Evolutionary conservation across 30 jellyfish, hydroid and myxozoan species (phyloP).

Genomic region (Hydra vulgaris): DNA sequence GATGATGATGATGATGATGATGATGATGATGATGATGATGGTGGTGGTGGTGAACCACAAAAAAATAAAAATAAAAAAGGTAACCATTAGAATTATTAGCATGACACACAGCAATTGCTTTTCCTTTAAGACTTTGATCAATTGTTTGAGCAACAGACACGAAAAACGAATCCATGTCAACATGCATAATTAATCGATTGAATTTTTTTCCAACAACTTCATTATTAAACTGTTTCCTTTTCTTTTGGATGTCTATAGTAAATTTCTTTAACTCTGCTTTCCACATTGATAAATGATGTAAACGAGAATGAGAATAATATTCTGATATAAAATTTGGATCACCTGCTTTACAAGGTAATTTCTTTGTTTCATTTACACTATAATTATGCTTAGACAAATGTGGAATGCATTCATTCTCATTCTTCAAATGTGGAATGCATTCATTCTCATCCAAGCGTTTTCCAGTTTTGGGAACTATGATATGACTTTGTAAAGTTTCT

Average conservation of each 20-base stretch:
- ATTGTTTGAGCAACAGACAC: slow-evolving; percentile 87
- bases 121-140: slow-evolving; percentile 64
- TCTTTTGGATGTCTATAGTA: slow-evolving; percentile 52
- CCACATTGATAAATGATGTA: slow-evolving; percentile 96
- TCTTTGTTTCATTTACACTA: slow-evolving; percentile 17
- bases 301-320: slow-evolving; percentile 77
- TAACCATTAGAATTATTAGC: slow-evolving; percentile 15
- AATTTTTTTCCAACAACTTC: background rate
- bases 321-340: slow-evolving; percentile 81
- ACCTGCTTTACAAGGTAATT: slow-evolving; percentile 62
- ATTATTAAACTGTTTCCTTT: background rate
- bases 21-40: too few species aligned
- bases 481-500: background rate
- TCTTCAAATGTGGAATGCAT: background rate
- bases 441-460: background rate
- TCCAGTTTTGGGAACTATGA: background rate
- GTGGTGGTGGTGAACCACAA: background rate
- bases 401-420: background rate
- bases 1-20: too few species aligned
- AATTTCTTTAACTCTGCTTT: slow-evolving; percentile 71
- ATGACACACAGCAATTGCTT: slow-evolving; percentile 96
- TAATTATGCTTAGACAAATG: slow-evolving; percentile 64
- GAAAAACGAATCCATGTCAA: slow-evolving; percentile 92
- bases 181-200: slow-evolving; percentile 47
- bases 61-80: too few species aligned